Base-by-base conservation (phyloP, 2,113 vertebrate species). In the Oryzias curvinotus region DNA sequence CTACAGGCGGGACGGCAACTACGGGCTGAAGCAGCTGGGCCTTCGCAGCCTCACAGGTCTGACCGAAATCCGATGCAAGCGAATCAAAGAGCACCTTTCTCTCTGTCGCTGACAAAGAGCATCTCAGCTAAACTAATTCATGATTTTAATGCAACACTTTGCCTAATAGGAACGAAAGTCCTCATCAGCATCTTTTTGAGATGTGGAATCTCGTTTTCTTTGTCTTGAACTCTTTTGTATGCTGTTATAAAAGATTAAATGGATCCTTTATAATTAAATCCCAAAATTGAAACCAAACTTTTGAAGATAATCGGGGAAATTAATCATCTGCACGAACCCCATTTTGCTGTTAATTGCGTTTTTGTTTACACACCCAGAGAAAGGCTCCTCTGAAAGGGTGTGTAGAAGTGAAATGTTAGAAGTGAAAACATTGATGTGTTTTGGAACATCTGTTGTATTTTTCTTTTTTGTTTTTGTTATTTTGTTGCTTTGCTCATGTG, bases 31-130 rank as follows among this genome's bases (percentile, higher is more conserved):
- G 58, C 95, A 97, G 78, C 94, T 99, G 30, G 96, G 97, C 21
- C 52, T 99, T 51, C 95, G 94, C 75, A 99, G 98, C 75, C 87
- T 99, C 81, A 99, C 97, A 1, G 97, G 97, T 98, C 15, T 57
- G 80, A 42, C 26, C 26, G 5, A 28, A 28, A 28, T 28, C 6
- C 26, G 21, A 28, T 28, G 6, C 26, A 28, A 28, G 5, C 26
- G 5, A 28, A 28, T 1, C 4, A 28, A 5, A 28, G 26, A 12
- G 12, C 8, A 12, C 12, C 36, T 12, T 23, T 3, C 21, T 23
- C 21, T 23, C 2, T 23, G 0, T 23, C 21, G 2, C 21, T 23
- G 21, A 28, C 26, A 28, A 5, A 28, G 26, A 12, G 12, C 8
- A 12, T 36, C 2, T 12, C 36, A 36, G 8, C 3, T 12, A 36